These are phyloP conservation scores for Himantopus leucocephalus DNA, from an alignment of 2,113 vertebrate species.

Conservation along the genomic window DNA sequence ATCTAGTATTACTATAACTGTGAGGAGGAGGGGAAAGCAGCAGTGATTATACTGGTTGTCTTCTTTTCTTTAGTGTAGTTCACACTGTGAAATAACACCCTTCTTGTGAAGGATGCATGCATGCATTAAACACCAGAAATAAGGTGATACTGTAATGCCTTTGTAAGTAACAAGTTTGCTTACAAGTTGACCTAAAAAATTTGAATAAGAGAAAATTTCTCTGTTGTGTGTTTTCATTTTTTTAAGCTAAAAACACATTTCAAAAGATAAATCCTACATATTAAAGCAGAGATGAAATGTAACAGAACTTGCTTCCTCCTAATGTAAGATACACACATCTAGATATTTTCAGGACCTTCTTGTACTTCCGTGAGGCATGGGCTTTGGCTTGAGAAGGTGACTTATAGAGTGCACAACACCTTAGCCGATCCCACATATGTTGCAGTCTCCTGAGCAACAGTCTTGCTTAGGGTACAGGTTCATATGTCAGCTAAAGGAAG, in stretches of 20 bases:
- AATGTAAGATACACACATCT: fast-evolving
- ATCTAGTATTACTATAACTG: background rate
- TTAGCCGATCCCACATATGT: background rate
- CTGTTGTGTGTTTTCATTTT: background rate
- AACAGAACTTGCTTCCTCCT: background rate
- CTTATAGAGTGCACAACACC: background rate
- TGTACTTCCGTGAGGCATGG: background rate
- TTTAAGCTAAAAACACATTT: background rate
- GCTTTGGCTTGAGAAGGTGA: background rate
- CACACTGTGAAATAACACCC: background rate
- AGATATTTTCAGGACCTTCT: background rate
- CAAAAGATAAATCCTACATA: background rate
- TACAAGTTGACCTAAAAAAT: background rate
- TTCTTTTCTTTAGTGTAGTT: background rate
- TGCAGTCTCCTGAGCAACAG: background rate
- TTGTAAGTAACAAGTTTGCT: background rate
- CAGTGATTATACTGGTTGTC: background rate
- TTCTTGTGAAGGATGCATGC: background rate
- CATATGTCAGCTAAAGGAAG: background rate
- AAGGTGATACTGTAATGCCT: background rate
- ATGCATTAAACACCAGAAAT: background rate
- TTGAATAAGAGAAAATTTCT: background rate
- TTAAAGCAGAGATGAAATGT: background rate
- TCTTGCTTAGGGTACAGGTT: background rate
- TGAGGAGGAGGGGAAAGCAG: fast-evolving